Evolutionary conservation across 37 sponge, comb jelly and placozoan genomes (phyloP).

Genomic region (Halichondria panicea): DNA sequence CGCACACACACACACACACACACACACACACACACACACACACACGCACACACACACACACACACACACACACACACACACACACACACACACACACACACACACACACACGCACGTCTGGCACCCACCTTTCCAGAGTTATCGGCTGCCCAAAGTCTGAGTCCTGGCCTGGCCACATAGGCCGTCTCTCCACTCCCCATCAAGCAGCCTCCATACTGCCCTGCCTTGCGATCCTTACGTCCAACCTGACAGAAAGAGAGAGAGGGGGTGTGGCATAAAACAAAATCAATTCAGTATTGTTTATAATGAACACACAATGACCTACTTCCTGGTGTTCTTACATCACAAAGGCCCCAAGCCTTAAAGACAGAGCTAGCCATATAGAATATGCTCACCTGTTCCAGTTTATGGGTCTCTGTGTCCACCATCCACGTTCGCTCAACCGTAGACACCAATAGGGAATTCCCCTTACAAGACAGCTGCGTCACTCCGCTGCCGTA

Average conservation of each 20-base stretch:
- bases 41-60: no score
- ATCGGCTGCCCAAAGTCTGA: slow-evolving; percentile 68
- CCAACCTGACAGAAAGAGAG: slow-evolving; percentile 50
- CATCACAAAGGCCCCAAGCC: no score
- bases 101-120: no score
- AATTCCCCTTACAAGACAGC: slow-evolving; percentile 15
- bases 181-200: slow-evolving; percentile 10
- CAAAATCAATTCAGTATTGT: not conserved
- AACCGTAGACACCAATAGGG: slow-evolving; percentile 68
- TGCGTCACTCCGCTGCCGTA: slow-evolving; percentile 54
- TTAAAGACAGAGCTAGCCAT: no score
- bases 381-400: slow-evolving; percentile 37
- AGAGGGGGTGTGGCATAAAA: not conserved
- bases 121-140: slow-evolving; percentile 44
- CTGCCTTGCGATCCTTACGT: slow-evolving; percentile 58
- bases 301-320: not conserved
- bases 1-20: no score
- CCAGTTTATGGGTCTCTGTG: slow-evolving; percentile 37
- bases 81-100: slow-evolving; percentile 7
- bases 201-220: slow-evolving; percentile 68
- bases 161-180: slow-evolving; percentile 66
- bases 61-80: no score
- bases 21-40: no score
- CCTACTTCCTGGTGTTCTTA: no score
- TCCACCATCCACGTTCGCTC: slow-evolving; percentile 48